Evolutionary conservation across 2,113 vertebrate genomes (phyloP), one percentile per base, ranked within the genome.

Genomic region (Eidolon helvum): DNA sequence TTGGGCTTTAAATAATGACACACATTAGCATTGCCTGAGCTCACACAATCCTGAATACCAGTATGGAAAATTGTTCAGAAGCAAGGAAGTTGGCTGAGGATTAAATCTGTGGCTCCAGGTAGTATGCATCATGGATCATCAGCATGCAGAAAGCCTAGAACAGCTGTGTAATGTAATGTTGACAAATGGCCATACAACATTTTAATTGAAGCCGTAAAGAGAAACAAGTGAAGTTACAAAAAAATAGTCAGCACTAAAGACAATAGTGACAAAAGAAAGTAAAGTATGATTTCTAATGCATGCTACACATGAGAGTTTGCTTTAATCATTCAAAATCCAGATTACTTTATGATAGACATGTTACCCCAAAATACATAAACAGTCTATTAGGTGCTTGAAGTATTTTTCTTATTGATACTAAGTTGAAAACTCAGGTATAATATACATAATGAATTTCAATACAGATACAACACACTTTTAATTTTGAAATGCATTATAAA

Each of bases 321-420:
- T 85, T 94, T 38, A 66, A 79, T 87, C 8, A 83, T 75, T 92
- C 69, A 93, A 87, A 90, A 93, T 57, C 7, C 26, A n/a, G 21
- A 59, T 22, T 80, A 50, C 57, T 93, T 69, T 65, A 74, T 43
- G 40, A 91, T 0, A 61, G 35, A 19, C 24, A 26, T 74, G 35
- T 69, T 86, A 43, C n/a, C 22, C 21, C 28, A 59, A 87, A 88
- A 82, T n/a, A 43, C 21, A 7, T 5, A 87, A 22, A 2, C n/a
- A 45, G 18, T 61, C 38, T 89, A 24, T 55, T 40, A 69, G 30
- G 7, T 75, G 1, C 14, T 22, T 30, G 11, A 38, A 53, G 6
- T 40, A 77, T 74, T 90, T 94, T 94, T 22, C 12, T 26, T 7
- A n/a, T 4, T 68, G n/a, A 92, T 87, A 90, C 6, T 43, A 69